phyloP scores from a whole-genome alignment of 1,140 invertebrate genomes.

The Drosophila pachea region DNA sequence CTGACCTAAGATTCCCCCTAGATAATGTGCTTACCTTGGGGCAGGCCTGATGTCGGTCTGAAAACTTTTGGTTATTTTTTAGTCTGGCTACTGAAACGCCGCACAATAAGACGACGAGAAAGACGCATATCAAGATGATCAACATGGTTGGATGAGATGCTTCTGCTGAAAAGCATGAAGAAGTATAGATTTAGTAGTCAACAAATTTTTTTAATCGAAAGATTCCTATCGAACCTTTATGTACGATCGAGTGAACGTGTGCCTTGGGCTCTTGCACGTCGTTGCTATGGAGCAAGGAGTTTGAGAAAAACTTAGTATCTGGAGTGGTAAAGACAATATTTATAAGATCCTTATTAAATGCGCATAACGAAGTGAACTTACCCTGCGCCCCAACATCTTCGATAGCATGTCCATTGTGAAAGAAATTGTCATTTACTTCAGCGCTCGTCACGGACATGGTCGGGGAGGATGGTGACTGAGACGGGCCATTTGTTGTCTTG shows the following conservation, averaged over 20 bases:
- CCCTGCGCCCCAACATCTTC: constrained; percentile 28
- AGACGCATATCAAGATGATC: constrained; percentile 92
- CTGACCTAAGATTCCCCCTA: no score
- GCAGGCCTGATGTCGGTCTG: constrained; percentile 65
- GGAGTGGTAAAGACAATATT: neutral
- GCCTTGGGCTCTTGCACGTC: constrained; percentile 74
- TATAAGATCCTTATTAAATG: no score
- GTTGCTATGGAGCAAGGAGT: constrained; percentile 71
- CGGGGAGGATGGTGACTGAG: constrained; percentile 10
- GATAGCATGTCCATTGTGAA: constrained; percentile 18
- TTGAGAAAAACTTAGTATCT: constrained; percentile 72
- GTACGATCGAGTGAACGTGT: constrained; percentile 62
- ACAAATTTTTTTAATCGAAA: neutral
- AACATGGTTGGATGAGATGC: constrained; percentile 79
- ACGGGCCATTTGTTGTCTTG: constrained; percentile 45
- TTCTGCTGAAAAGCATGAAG: constrained; percentile 55
- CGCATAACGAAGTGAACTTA: no score
- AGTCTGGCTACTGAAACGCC: constrained; percentile 72
- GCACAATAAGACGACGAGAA: constrained; percentile 72
- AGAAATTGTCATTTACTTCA: constrained; percentile 32
- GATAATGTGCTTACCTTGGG: constrained; percentile 58
- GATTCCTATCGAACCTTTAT: constrained; percentile 54
- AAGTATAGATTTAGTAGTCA: constrained; percentile 5
- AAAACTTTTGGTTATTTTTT: constrained; percentile 71
- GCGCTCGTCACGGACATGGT: constrained; percentile 6